Conservation (phyloP, 2,797 vertebrate species). For the Molossus molossus region DNA sequence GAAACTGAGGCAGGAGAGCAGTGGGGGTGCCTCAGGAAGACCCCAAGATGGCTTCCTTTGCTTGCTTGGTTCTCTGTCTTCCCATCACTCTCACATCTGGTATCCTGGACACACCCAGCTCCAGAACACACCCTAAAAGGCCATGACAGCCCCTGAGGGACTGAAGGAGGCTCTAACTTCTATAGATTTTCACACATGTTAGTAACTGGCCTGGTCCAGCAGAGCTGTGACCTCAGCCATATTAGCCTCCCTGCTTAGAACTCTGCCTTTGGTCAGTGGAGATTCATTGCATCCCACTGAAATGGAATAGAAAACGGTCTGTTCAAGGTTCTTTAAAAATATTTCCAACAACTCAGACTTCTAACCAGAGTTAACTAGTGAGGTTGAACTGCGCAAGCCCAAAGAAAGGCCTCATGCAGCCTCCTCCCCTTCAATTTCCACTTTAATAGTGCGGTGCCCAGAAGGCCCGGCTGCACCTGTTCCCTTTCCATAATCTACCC, state of each 20-base stretch:
- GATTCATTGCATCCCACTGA: background rate
- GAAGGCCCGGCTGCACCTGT: background rate
- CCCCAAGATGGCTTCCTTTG: background rate
- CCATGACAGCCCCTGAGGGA: background rate
- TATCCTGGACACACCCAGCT: background rate
- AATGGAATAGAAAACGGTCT: conserved; percentile 41
- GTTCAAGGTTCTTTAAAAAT: conserved; percentile 63
- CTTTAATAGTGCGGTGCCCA: background rate
- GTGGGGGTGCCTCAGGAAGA: background rate
- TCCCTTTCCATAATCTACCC: background rate
- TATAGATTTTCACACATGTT: background rate
- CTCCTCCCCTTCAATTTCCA: background rate
- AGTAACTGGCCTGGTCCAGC: background rate
- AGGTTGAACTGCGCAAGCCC: background rate
- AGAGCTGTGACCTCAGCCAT: background rate
- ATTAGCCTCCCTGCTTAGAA: background rate
- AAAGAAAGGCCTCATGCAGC: background rate
- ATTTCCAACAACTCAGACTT: conserved; percentile 26
- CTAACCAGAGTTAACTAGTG: conserved; percentile 38
- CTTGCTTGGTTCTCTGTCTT: background rate
- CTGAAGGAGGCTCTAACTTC: background rate
- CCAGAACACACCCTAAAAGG: background rate
- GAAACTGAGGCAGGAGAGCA: conserved; percentile 74
- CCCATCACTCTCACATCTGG: background rate
- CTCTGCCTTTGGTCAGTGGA: conserved; percentile 21